A percentile compares a stretch with the other conserved stretches of the same genome.
Evolutionary conservation across 2,797 vertebrate species (phyloP).

Genomic region (Peromyscus nudipes): DNA sequence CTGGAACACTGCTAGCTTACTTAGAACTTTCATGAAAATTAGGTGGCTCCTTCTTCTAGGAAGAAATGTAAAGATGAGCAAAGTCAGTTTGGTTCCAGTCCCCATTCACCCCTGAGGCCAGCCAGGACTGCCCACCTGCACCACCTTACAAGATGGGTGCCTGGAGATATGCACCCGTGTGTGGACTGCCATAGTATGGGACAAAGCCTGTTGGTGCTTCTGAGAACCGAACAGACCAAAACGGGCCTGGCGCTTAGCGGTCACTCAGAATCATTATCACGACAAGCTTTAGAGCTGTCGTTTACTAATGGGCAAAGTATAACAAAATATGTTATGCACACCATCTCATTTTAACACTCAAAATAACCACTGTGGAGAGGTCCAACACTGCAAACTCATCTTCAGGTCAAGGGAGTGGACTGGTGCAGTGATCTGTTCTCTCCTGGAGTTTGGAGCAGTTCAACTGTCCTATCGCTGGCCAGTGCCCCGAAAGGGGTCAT

Average conservation of each 20-base stretch:
- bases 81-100: not conserved
- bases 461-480: not conserved
- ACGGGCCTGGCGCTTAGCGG: not conserved
- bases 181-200: not conserved
- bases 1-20: not conserved
- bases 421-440: not conserved
- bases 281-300: not conserved
- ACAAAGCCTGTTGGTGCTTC: not conserved
- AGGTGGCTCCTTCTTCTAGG: not conserved
- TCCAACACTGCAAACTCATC: not conserved
- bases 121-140: not conserved
- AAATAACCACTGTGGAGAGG: not conserved
- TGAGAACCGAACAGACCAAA: not conserved
- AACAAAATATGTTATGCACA: constrained; percentile 22
- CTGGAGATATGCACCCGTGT: not conserved
- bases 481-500: not conserved
- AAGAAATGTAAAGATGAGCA: not conserved
- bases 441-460: not conserved
- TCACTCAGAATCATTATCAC: not conserved
- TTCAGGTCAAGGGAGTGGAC: not conserved
- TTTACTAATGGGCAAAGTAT: not conserved
- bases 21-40: constrained; percentile 23
- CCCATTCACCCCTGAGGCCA: not conserved
- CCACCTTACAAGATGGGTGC: not conserved
- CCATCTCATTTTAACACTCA: constrained; percentile 1